A percentile compares a stretch with the other conserved stretches of the same genome.
Conservation (phyloP, 2,113 vertebrate species). For the Maccullochella peelii region DNA sequence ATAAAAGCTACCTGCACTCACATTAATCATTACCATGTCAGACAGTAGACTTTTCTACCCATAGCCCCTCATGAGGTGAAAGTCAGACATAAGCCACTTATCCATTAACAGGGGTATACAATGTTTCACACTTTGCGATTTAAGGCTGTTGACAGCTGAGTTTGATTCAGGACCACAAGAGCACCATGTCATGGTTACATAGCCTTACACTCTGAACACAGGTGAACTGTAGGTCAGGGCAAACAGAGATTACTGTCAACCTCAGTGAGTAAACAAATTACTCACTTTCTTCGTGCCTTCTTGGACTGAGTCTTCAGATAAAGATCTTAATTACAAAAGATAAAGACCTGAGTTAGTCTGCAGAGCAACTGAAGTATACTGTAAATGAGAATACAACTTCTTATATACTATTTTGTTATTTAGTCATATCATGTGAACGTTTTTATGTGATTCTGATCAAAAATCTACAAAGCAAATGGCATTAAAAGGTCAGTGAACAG, state of each 20-base stretch:
- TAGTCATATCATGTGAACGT: no score
- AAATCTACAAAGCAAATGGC: neutral
- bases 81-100: neutral
- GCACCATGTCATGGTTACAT: neutral
- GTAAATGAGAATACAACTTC: no score
- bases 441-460: neutral
- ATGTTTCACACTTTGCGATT: neutral
- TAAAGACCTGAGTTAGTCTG: no score
- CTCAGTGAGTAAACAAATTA: neutral
- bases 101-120: neutral
- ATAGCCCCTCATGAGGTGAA: neutral
- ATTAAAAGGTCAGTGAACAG: neutral
- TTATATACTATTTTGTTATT: no score
- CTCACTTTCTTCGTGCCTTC: neutral
- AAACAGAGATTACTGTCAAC: neutral
- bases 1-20: neutral
- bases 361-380: no score
- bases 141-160: constrained; percentile 1
- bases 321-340: no score
- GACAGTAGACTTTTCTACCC: constrained; percentile 2
- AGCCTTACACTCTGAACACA: neutral
- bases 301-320: no score
- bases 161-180: neutral
- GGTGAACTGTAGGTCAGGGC: constrained; percentile 1
- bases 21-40: constrained; percentile 31